phyloP scores from a whole-genome alignment of 2,888 invertebrate species.

The Drosophila diplacantha region DNA sequence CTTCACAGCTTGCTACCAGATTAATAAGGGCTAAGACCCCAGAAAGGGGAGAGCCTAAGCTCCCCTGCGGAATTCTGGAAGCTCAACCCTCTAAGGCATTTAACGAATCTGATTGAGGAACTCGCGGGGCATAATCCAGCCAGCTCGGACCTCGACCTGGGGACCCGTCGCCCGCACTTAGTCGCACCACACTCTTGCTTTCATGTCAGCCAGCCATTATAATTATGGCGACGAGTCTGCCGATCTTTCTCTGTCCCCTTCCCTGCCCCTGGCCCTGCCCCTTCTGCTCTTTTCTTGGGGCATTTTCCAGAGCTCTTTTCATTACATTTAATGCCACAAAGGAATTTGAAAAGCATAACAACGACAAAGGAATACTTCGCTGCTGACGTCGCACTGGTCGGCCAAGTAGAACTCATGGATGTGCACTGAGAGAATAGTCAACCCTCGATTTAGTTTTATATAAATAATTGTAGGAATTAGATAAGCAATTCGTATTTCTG shows the following conservation, averaged over 20 bases:
- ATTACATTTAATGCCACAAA: constrained; percentile 70
- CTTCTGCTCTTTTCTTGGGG: constrained; percentile 42
- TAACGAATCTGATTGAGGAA: constrained; percentile 19
- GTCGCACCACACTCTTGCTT: constrained; percentile 35
- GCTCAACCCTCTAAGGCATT: constrained; percentile 33
- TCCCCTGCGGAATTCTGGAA: constrained; percentile 10
- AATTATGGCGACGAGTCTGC: constrained; percentile 64
- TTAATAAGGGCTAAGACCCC: constrained; percentile 11
- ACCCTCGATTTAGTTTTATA: neutral
- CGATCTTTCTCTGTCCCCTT: constrained; percentile 1
- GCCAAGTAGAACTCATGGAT: constrained; percentile 59
- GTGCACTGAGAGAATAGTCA: constrained; percentile 5
- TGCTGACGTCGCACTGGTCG: constrained; percentile 47
- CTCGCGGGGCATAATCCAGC: constrained; percentile 17
- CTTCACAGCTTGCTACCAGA: constrained; percentile 20
- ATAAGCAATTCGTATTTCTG: too few species aligned
- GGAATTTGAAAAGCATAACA: constrained; percentile 71
- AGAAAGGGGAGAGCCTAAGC: constrained; percentile 7
- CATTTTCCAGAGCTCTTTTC: constrained; percentile 68
- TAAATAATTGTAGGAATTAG: too few species aligned
- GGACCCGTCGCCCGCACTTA: constrained; percentile 17
- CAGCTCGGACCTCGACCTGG: neutral
- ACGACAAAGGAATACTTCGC: constrained; percentile 42
- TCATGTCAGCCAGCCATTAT: constrained; percentile 64
- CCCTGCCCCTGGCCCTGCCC: neutral